Percentiles rank a stretch among this genome's conserved stretches.
Evolutionary conservation across 1,140 invertebrate species (phyloP).

Genomic region (Spodoptera frugiperda): DNA sequence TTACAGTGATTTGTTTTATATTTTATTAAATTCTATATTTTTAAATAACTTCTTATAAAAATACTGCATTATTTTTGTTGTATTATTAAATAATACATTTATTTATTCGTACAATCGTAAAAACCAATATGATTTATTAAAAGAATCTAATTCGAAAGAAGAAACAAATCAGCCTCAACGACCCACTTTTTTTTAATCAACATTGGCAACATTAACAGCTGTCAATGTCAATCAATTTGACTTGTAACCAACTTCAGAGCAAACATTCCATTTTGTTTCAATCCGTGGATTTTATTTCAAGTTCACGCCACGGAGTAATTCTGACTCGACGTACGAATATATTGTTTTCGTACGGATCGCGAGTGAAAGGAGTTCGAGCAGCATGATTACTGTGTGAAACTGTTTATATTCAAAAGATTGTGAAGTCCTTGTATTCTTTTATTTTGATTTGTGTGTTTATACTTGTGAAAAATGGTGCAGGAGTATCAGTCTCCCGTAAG

Average conservation of each 20-base stretch:
- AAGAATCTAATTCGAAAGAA: too few relatives aligned
- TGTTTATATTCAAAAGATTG: conserved; percentile 59
- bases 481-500: conserved; percentile 98
- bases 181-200: not conserved
- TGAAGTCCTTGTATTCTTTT: conserved; percentile 65
- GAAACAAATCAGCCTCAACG: too few relatives aligned
- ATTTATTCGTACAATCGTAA: too few relatives aligned
- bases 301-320: conserved; percentile 55
- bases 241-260: conserved; percentile 65
- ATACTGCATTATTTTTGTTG: too few relatives aligned
- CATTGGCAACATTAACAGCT: conserved; percentile 7
- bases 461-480: conserved; percentile 93
- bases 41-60: too few relatives aligned
- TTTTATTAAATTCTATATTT: too few relatives aligned
- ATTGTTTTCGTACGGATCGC: conserved; percentile 68
- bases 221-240: conserved; percentile 50
- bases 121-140: too few relatives aligned
- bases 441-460: conserved; percentile 59
- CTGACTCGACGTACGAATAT: conserved; percentile 70
- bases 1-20: too few relatives aligned
- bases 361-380: conserved; percentile 70
- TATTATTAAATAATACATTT: too few relatives aligned
- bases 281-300: conserved; percentile 58
- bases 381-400: conserved; percentile 74
- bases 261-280: conserved; percentile 66